Evolutionary conservation across 2,888 invertebrate genomes (phyloP), one percentile per base, ranked within the genome.

Genomic region (Melipona beecheii): DNA sequence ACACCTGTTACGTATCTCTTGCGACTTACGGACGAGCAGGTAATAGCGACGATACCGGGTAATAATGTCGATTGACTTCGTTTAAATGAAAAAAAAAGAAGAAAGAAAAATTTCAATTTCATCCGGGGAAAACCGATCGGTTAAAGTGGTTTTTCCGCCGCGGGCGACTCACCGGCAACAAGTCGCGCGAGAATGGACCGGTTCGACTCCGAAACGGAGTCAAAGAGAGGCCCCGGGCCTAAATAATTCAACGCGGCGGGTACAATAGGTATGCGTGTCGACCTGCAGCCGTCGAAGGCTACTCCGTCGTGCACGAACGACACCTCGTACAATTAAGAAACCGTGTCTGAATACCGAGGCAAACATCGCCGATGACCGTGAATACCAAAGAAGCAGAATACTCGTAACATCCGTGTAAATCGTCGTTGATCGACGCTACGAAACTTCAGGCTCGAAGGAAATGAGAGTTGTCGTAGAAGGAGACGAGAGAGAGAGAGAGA

Each of bases 251-350:
- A 89, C 60, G 77, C 85, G 66, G 72, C 84, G 69, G 36, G 69
- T 78, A 74, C 83, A 82, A 86, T 88, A 88, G 80, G 86, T 86
- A 86, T 90, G 84, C 88, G 77, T 86, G 84, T 80, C 85, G 74
- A 87, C 81, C 84, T 83, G 90, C 86, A 84, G 70, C 65, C 71
- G 78, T 69, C 36, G 88, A 86, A 87, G 85, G 83, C 78, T 81
- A 83, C 72, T 80, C 83, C 77, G 84, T 81, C 86, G 87, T 86
- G 86, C 87, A 87, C 88, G 87, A 87, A 90, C 89, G 87, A 90
- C 89, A 86, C 77, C 84, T 90, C 85, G 88, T 82, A 87, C 90
- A 89, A 91, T 91, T 90, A 90, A 84, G 86, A 85, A 76, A 85
- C 85, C 81, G 86, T 86, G 86, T 83, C 86, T 86, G 86, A 89